These are phyloP conservation scores for Trypoxylon attenuatum DNA, from an alignment of 2,888 invertebrate species.

Conservation along the genomic window DNA sequence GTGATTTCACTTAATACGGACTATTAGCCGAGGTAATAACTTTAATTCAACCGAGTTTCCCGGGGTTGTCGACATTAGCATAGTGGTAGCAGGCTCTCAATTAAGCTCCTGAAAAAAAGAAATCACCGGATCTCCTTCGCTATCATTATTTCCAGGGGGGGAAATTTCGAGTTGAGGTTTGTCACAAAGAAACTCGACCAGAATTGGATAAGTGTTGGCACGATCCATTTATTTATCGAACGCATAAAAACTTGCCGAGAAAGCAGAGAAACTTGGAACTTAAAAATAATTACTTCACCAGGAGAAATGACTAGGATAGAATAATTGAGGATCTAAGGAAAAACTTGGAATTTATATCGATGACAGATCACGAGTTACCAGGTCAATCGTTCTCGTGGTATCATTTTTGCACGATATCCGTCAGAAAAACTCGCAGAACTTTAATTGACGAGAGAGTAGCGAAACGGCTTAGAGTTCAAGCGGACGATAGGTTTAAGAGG, in stretches of 20 bases:
- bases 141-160: background rate
- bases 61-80: conserved; percentile 17
- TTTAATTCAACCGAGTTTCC: conserved; percentile 14
- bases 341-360: no score
- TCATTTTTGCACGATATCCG: background rate
- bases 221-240: no score
- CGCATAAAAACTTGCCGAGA: no score
- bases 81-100: background rate
- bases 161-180: background rate
- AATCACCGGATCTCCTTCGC: background rate
- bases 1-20: conserved; percentile 44
- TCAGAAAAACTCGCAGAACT: background rate
- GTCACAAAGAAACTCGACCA: background rate
- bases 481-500: no score
- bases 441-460: conserved; percentile 1
- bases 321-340: no score
- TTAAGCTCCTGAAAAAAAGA: background rate
- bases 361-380: no score
- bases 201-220: no score
- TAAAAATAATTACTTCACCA: no score
- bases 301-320: no score
- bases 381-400: no score
- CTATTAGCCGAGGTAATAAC: conserved; percentile 40
- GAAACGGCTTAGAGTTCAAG: no score
- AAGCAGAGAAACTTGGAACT: no score